phyloP scores from a whole-genome alignment of 2,797 vertebrate species.

The Euthynnus affinis region DNA sequence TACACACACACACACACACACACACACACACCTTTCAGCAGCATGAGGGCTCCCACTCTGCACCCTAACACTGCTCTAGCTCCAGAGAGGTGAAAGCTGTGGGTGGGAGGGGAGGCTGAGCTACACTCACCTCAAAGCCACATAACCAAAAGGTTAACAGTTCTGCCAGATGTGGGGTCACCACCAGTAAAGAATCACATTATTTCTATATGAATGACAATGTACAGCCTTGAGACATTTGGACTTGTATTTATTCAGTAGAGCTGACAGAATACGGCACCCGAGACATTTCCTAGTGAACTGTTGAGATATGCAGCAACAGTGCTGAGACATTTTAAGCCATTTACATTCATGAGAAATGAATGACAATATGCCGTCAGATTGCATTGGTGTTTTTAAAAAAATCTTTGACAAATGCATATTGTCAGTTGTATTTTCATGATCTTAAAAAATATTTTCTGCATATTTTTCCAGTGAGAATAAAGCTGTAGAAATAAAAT shows the following conservation, averaged over 20 bases:
- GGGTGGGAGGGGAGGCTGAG: conserved; percentile 37
- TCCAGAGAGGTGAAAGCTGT: conserved; percentile 67
- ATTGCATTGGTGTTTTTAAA: conserved; percentile 1
- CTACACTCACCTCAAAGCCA: conserved; percentile 77
- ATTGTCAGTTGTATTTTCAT: conserved; percentile 1
- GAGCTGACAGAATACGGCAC: conserved; percentile 72
- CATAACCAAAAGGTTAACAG: conserved; percentile 78
- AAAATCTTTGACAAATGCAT: not conserved
- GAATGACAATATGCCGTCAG: conserved; percentile 43
- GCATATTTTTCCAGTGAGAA: not conserved
- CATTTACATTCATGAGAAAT: conserved; percentile 62
- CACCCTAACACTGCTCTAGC: conserved; percentile 66
- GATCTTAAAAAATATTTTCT: not conserved
- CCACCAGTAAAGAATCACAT: conserved; percentile 72
- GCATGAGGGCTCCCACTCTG: conserved; percentile 54
- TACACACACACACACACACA: conserved; percentile 46
- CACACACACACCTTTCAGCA: conserved; percentile 44
- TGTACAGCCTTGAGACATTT: conserved; percentile 78
- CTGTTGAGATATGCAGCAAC: conserved; percentile 70
- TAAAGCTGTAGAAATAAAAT: fast-evolving
- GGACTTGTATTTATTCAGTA: conserved; percentile 79
- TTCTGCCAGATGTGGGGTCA: conserved; percentile 78
- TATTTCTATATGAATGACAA: conserved; percentile 81
- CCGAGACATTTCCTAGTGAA: conserved; percentile 65
- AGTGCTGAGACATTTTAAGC: conserved; percentile 42